Conservation (phyloP, 30 jellyfish, hydroid and myxozoan species). For the Aurelia sp. region DNA sequence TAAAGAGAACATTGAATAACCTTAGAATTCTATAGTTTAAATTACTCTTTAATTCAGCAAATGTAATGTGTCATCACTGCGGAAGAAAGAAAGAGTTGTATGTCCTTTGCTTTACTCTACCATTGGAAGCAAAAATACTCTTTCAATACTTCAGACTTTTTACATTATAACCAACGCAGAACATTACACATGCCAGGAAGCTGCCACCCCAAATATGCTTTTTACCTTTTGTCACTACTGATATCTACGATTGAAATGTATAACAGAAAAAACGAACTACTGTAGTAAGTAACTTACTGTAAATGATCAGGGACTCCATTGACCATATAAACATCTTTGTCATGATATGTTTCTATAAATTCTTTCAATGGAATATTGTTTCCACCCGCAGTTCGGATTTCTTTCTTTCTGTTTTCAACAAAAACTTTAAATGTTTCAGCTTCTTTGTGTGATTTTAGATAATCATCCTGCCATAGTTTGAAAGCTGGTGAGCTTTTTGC, state of each 20-base stretch:
- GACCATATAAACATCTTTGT: constrained; percentile 84
- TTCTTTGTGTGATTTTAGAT: constrained; percentile 72
- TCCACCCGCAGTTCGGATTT: constrained; percentile 75
- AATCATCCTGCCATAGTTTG: constrained; percentile 85
- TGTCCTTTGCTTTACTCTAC: no score
- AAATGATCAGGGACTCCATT: constrained; percentile 87
- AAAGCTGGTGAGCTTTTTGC: constrained; percentile 84
- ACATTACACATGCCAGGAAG: not conserved
- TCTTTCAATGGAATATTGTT: constrained; percentile 65
- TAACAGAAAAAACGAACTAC: no score
- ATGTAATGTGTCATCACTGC: no score
- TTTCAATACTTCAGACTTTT: no score
- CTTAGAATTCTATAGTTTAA: no score
- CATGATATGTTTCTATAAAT: constrained; percentile 68
- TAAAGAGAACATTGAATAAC: not conserved
- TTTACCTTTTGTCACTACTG: not conserved
- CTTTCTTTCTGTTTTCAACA: constrained; percentile 83
- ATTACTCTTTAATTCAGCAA: no score
- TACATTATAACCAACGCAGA: not conserved
- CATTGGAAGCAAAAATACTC: no score
- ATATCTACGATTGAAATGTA: not conserved
- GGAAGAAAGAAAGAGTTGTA: no score
- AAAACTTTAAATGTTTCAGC: constrained; percentile 76
- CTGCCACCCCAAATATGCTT: not conserved
- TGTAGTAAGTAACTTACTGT: constrained; percentile 59